Evolutionary conservation across 2,113 vertebrate species (phyloP).

Genomic region (Sebastes fasciatus): DNA sequence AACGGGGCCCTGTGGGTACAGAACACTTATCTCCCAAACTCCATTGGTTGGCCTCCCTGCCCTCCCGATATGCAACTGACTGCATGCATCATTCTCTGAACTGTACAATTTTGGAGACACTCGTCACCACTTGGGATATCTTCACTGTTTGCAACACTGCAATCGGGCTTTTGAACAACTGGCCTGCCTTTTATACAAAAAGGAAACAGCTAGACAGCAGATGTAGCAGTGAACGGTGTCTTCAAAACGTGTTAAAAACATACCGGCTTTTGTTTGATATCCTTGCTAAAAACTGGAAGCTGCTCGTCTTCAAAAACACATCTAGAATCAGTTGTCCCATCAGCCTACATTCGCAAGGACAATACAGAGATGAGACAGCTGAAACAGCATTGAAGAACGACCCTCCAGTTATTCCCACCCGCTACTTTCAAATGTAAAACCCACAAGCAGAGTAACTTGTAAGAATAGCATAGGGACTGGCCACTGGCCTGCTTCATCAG

Average conservation of each 20-base stretch:
- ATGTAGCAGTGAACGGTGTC: slow-evolving; percentile 42
- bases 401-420: slow-evolving; percentile 22
- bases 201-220: slow-evolving; percentile 13
- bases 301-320: slow-evolving; percentile 21
- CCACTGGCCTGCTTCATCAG: slow-evolving; percentile 15
- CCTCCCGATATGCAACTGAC: slow-evolving; percentile 50
- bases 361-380: slow-evolving; percentile 41
- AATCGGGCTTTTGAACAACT: slow-evolving; percentile 9
- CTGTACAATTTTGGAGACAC: slow-evolving; percentile 45
- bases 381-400: slow-evolving; percentile 16
- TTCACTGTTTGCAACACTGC: slow-evolving; percentile 10
- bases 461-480: slow-evolving; percentile 24
- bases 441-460: slow-evolving; percentile 28
- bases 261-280: slow-evolving; percentile 37
- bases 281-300: slow-evolving; percentile 40
- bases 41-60: slow-evolving; percentile 45
- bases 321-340: slow-evolving; percentile 10
- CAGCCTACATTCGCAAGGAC: slow-evolving; percentile 10
- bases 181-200: neutral
- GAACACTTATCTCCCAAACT: slow-evolving; percentile 63
- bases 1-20: slow-evolving; percentile 62
- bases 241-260: slow-evolving; percentile 26
- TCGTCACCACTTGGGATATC: slow-evolving; percentile 26
- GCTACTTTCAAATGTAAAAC: slow-evolving; percentile 11
- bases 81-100: slow-evolving; percentile 38